phyloP scores from a whole-genome alignment of 2,113 vertebrate genomes.

The Varanus komodoensis region DNA sequence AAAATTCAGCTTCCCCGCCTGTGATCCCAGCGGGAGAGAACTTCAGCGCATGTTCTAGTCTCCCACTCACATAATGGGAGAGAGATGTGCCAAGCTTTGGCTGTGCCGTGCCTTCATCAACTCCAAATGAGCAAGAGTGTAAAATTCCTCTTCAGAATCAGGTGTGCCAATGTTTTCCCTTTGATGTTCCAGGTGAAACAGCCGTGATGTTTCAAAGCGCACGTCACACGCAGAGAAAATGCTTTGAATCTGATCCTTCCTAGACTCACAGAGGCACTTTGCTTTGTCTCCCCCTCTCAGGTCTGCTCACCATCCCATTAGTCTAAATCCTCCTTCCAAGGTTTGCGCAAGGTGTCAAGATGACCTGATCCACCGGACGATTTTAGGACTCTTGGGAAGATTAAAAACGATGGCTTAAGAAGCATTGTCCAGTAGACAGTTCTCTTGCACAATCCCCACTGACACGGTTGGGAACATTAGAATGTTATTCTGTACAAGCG shows the following conservation, averaged over 20 bases:
- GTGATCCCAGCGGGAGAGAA: not conserved
- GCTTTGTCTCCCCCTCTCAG: conserved; percentile 4
- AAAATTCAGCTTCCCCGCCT: not conserved
- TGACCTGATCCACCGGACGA: conserved; percentile 3
- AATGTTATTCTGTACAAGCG: no score
- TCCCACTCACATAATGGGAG: not conserved
- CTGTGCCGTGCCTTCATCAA: not conserved
- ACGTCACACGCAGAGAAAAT: conserved; percentile 46
- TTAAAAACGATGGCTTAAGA: not conserved
- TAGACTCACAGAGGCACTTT: not conserved
- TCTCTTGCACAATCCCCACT: not conserved
- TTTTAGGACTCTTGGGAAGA: conserved; percentile 12
- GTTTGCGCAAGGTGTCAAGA: conserved; percentile 6
- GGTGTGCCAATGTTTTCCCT: conserved; percentile 30
- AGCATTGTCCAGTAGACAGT: not conserved
- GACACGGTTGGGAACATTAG: not conserved
- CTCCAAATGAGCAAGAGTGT: not conserved
- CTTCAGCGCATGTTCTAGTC: not conserved
- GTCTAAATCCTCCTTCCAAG: conserved; percentile 3
- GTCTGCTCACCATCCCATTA: conserved; percentile 11
- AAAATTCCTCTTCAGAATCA: not conserved
- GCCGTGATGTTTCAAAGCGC: conserved; percentile 14
- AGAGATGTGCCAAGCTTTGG: not conserved
- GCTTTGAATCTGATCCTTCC: conserved; percentile 38
- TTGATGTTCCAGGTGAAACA: conserved; percentile 19